Evolutionary conservation across 2,888 invertebrate species (phyloP), one percentile per base, ranked within the genome.

Genomic region (Trimorus sp.): DNA sequence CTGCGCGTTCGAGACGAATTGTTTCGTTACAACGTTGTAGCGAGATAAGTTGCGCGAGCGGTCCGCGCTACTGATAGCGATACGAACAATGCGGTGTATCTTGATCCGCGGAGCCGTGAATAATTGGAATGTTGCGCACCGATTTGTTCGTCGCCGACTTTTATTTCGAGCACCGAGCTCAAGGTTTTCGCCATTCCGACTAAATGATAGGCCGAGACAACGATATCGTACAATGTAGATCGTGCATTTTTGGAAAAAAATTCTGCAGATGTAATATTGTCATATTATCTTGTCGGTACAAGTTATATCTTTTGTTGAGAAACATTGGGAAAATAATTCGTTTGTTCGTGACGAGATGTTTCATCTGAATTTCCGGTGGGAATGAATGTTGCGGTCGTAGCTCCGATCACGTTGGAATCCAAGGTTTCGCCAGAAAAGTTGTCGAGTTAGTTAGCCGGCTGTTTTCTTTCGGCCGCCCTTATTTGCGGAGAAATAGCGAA

Each of bases 1-100:
- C 76, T 70, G 45, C 70, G 71, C 76, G 56, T 70, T 80, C 53
- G 80, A 76, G 76, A 71, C 80, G 76, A 80, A 80, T 80, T 80
- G 80, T 76, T 80, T 76, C 66, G 70, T 66, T 80, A 68, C 63
- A 68, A 45, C 68, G 73, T 7, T 69, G 73, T 62, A 51, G 26
- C 60, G 1, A 70, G 80, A 75, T 76, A 76, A 76, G 53, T 71
- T 58, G 37, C 60, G n/a, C 40, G 53, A 70, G 63, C 73, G 38
- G 37, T 65, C 53, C 38, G 51, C 62, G 5, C 40, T n/a, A 11
- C 66, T 63, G 68, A 74, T 73, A 73, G 26, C 26, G 37, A 56
- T 70, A 58, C 48, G 66, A 80, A 80, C 80, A 80, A 80, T 70
- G 59, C 14, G 54, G 71, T 71, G 65, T 71, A 76, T 59, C 70